Evolutionary conservation across 2,888 invertebrate genomes (phyloP).

Genomic region (Troides helena): DNA sequence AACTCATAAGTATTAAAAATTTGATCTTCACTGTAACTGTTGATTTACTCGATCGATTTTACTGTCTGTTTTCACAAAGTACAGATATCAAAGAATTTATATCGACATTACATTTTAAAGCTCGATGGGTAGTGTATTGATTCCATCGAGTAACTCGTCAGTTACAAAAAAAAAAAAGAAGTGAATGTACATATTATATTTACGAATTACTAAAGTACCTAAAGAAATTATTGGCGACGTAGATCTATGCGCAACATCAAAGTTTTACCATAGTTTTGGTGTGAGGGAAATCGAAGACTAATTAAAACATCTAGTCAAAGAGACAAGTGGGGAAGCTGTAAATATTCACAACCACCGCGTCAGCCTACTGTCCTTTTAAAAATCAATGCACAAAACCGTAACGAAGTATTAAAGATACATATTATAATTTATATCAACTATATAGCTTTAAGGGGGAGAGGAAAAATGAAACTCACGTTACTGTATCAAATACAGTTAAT

Average conservation of each 20-base stretch:
- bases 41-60: conserved; percentile 2
- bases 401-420: conserved; percentile 73
- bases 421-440: conserved; percentile 62
- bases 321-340: conserved; percentile 49
- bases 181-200: not conserved
- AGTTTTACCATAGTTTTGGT: conserved; percentile 23
- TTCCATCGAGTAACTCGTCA: conserved; percentile 8
- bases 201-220: not conserved
- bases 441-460: conserved; percentile 66
- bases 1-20: not conserved
- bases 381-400: conserved; percentile 63
- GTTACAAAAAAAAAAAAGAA: not conserved
- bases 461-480: conserved; percentile 57
- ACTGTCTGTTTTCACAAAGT: not conserved
- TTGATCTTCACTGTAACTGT: not conserved
- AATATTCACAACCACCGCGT: conserved; percentile 48
- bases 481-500: conserved; percentile 72
- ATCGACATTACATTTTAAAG: conserved; percentile 3
- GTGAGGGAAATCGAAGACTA: conserved; percentile 22
- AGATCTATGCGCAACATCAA: conserved; percentile 6
- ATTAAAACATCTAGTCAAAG: conserved; percentile 61
- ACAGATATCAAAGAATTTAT: not conserved
- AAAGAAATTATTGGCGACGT: conserved; percentile 10
- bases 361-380: conserved; percentile 35
- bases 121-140: not conserved